A percentile compares a stretch with the other conserved stretches of the same genome.
Conservation (phyloP, 2,888 invertebrate genomes). For the Panopea generosa region DNA sequence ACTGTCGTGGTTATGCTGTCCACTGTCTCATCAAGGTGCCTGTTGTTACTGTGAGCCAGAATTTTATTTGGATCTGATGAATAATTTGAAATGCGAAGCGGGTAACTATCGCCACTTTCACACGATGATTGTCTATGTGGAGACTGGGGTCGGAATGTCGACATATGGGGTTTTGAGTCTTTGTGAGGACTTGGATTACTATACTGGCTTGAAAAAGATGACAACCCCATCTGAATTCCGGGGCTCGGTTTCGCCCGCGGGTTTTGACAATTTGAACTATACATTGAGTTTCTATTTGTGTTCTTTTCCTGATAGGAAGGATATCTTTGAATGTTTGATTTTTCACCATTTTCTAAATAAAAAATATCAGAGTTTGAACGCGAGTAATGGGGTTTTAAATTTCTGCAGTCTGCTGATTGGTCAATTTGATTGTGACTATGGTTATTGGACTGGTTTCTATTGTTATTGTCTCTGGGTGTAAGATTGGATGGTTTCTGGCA, state of each 20-base stretch:
- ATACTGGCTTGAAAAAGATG: conserved; percentile 53
- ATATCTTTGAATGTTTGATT: conserved; percentile 41
- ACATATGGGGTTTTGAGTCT: conserved; percentile 11
- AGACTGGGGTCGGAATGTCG: conserved; percentile 23
- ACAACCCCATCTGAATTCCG: conserved; percentile 63
- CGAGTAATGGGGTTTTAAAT: conserved; percentile 41
- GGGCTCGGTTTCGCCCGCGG: conserved; percentile 48
- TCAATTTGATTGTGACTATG: conserved; percentile 51
- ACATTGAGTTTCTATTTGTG: conserved; percentile 18
- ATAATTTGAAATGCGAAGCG: conserved; percentile 25
- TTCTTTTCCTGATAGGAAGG: conserved; percentile 49
- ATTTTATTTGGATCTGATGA: conserved; percentile 27
- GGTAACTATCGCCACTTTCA: conserved; percentile 38
- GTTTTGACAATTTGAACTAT: conserved; percentile 3
- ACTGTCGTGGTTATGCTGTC: conserved; percentile 75
- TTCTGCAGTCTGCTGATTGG: conserved; percentile 22
- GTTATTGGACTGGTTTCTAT: conserved; percentile 37
- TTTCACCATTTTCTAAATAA: conserved; percentile 25
- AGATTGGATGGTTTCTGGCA: conserved; percentile 36
- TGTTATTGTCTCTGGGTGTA: conserved; percentile 44
- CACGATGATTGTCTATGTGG: conserved; percentile 39
- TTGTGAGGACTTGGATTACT: conserved; percentile 23
- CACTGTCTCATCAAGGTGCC: conserved; percentile 64
- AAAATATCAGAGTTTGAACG: conserved; percentile 44
- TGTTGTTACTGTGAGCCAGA: conserved; percentile 24